Conservation (phyloP, 1,140 invertebrate genomes). For the Drosophila teissieri region DNA sequence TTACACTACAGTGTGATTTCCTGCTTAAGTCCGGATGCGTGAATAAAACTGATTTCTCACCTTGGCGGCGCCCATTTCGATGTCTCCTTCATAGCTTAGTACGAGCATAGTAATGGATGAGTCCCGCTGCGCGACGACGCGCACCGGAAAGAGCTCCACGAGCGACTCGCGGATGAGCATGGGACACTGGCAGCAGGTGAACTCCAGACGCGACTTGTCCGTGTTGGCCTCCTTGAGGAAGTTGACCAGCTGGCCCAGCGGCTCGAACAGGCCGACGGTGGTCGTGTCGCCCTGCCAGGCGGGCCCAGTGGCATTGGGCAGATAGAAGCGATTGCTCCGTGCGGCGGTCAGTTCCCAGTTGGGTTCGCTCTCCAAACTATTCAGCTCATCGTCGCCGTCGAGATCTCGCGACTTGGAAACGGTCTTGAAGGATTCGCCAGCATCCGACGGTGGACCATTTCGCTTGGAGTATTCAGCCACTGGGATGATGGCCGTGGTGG, state of each 20-base stretch:
- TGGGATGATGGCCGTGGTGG: neutral
- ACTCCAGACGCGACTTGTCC: conserved; percentile 49
- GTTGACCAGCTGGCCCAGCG: conserved; percentile 78
- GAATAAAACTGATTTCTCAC: conserved; percentile 20
- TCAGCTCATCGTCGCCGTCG: conserved; percentile 65
- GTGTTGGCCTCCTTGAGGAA: conserved; percentile 53
- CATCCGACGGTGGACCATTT: conserved; percentile 66
- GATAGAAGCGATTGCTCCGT: conserved; percentile 88
- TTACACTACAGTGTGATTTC: no score
- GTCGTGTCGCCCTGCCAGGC: conserved; percentile 86
- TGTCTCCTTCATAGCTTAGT: conserved; percentile 64
- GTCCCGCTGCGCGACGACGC: conserved; percentile 84
- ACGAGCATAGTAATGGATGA: conserved; percentile 59
- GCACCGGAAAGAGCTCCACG: conserved; percentile 88
- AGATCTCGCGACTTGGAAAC: conserved; percentile 57
- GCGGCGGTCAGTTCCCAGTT: conserved; percentile 88
- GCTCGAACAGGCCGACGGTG: conserved; percentile 66
- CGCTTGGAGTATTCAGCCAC: conserved; percentile 68
- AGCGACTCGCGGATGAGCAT: conserved; percentile 87
- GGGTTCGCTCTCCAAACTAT: conserved; percentile 75
- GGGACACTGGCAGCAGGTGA: conserved; percentile 86
- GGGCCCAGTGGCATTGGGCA: conserved; percentile 89
- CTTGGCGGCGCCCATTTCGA: conserved; percentile 73
- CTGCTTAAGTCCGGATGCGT: no score
- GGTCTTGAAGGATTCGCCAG: conserved; percentile 65